Evolutionary conservation across 2,888 invertebrate genomes (phyloP).

Genomic region (Craniophora ligustri): DNA sequence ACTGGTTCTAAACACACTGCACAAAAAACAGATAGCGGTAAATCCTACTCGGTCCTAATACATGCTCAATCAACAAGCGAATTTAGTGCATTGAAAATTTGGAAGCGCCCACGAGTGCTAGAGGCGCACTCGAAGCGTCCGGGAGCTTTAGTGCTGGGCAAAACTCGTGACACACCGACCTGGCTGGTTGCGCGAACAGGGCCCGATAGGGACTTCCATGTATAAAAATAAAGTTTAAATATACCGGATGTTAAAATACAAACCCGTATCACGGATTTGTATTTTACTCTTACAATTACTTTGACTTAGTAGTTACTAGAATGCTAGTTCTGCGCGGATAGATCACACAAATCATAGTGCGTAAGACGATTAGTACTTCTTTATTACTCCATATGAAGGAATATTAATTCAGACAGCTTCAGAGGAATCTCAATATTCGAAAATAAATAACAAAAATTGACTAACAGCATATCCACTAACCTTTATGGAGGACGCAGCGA

Average conservation of each 20-base stretch:
- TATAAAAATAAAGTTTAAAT: neutral
- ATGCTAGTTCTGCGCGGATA: too few species aligned
- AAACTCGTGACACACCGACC: constrained; percentile 65
- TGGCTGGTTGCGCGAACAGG: constrained; percentile 60
- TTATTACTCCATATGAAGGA: too few species aligned
- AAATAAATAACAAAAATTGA: neutral
- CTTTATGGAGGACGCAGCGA: neutral
- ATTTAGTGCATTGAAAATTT: constrained; percentile 51
- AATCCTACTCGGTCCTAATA: constrained; percentile 27
- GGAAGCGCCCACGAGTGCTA: constrained; percentile 36
- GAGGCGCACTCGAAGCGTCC: constrained; percentile 41
- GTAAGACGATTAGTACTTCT: too few species aligned
- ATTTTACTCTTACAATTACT: too few species aligned
- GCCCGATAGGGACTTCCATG: constrained; percentile 48
- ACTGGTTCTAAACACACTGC: too few species aligned
- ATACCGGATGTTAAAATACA: neutral
- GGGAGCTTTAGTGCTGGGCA: constrained; percentile 55
- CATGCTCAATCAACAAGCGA: constrained; percentile 48
- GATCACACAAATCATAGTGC: too few species aligned
- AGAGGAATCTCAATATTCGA: neutral
- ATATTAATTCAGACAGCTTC: too few species aligned
- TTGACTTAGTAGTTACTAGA: too few species aligned
- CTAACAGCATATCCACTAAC: neutral
- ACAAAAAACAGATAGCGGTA: constrained; percentile 6
- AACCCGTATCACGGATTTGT: too few species aligned